phyloP scores from a whole-genome alignment of 2,113 vertebrate species.

The Progne subis region DNA sequence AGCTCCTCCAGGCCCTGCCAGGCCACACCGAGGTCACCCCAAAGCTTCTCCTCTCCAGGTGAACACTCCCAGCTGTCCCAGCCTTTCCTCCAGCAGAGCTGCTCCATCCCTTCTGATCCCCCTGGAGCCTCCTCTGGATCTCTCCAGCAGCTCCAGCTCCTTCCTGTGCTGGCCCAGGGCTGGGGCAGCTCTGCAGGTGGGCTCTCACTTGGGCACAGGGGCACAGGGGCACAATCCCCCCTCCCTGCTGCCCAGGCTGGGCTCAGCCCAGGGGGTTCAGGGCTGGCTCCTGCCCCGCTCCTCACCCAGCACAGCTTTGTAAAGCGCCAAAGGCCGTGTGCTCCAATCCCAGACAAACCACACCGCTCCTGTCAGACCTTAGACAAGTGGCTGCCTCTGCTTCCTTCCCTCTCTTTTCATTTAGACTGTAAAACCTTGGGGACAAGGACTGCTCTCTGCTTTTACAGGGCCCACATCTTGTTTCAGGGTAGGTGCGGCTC shows the following conservation, averaged over 20 bases:
- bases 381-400: not conserved
- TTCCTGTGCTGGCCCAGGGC: not conserved
- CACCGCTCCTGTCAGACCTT: not conserved
- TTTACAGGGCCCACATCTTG: not conserved
- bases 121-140: not conserved
- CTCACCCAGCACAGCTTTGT: not conserved
- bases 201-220: not conserved
- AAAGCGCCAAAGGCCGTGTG: fast-evolving
- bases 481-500: not conserved
- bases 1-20: fast-evolving
- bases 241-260: not conserved
- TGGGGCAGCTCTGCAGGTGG: not conserved
- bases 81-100: not conserved
- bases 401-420: not conserved
- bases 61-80: not conserved
- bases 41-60: not conserved
- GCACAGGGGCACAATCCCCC: not conserved
- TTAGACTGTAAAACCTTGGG: not conserved
- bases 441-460: not conserved
- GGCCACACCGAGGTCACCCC: not conserved
- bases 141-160: not conserved
- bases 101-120: not conserved
- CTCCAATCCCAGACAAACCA: not conserved
- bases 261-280: not conserved
- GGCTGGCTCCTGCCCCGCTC: not conserved